Conservation (phyloP, 2,888 invertebrate genomes). For the Cosmia trapezina region DNA sequence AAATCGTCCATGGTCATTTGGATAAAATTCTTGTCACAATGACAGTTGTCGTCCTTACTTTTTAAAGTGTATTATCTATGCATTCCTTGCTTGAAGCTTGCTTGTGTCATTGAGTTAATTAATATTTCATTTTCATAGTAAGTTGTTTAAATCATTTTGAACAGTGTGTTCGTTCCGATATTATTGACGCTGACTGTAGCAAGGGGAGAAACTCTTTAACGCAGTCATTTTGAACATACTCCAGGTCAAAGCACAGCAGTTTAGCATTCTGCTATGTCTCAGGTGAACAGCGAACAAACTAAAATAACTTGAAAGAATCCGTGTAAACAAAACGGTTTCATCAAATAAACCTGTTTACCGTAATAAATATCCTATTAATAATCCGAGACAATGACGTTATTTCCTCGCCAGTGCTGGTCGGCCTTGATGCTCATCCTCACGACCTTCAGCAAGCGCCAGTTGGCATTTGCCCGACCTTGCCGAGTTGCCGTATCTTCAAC, state of each 20-base stretch:
- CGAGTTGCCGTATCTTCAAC: conserved; percentile 90
- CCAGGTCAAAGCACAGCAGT: neutral
- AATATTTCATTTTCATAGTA: too few relatives aligned
- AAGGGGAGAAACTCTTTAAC: too few relatives aligned
- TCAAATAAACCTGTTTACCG: conserved; percentile 44
- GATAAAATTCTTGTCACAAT: too few relatives aligned
- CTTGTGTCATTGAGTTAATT: too few relatives aligned
- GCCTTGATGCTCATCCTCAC: conserved; percentile 95
- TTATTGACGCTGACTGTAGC: too few relatives aligned
- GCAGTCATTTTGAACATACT: neutral
- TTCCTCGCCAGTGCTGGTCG: conserved; percentile 93
- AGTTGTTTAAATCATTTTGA: too few relatives aligned
- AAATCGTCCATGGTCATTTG: too few relatives aligned
- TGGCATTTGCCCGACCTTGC: conserved; percentile 96
- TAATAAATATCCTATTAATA: conserved; percentile 65
- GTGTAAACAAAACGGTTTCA: conserved; percentile 50
- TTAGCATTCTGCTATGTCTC: neutral
- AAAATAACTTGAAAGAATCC: neutral
- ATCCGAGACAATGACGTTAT: conserved; percentile 51
- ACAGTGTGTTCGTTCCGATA: too few relatives aligned
- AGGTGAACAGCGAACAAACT: neutral
- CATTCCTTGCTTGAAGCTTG: too few relatives aligned
- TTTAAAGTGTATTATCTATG: too few relatives aligned
- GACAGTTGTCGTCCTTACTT: too few relatives aligned
- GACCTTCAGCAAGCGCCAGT: conserved; percentile 95